Conservation (phyloP, 37 sponge, comb jelly and placozoan species). For the Oscarella lobularis region DNA sequence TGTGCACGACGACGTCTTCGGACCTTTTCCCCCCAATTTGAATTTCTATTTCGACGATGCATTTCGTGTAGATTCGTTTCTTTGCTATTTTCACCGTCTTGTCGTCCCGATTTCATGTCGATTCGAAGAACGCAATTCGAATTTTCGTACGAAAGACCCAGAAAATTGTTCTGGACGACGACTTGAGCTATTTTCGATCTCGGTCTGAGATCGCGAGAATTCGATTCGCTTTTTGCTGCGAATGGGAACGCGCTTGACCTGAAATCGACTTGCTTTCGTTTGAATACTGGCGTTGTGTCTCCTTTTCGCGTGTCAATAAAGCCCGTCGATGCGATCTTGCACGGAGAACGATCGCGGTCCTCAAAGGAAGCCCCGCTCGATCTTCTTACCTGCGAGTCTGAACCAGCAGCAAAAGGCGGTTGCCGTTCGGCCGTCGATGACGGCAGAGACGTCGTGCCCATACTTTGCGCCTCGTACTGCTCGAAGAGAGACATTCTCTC, state of each 20-base stretch:
- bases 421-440: too few species aligned
- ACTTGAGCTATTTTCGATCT: background rate
- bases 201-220: background rate
- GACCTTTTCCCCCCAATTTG: slow-evolving; percentile 30
- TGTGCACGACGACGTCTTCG: slow-evolving; percentile 67
- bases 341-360: too few species aligned
- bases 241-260: too few species aligned
- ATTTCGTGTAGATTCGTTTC: too few species aligned
- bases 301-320: background rate
- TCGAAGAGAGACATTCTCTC: background rate
- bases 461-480: background rate
- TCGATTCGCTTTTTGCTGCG: background rate
- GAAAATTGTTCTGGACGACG: background rate
- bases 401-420: too few species aligned
- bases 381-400: too few species aligned
- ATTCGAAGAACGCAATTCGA: background rate
- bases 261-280: background rate
- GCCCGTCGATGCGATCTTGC: background rate
- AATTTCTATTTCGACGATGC: too few species aligned
- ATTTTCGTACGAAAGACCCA: background rate
- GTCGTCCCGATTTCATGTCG: background rate
- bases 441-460: background rate
- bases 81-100: background rate
- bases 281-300: background rate
- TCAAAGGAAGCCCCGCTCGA: too few species aligned